Evolutionary conservation across 2,113 vertebrate genomes (phyloP).

Genomic region (Dinomys branickii): DNA sequence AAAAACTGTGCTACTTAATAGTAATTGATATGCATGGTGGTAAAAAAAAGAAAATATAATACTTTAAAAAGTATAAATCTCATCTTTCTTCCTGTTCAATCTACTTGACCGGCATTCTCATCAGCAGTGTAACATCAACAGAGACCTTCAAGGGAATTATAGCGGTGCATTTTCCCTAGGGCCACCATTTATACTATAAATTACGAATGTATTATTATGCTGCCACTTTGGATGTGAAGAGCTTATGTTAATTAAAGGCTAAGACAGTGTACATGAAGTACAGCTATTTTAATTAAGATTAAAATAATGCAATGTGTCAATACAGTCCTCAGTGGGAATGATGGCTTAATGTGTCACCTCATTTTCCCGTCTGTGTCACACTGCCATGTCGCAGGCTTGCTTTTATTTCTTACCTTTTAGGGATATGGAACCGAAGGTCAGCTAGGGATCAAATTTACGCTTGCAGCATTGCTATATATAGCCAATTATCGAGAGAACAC

Average conservation of each 20-base stretch:
- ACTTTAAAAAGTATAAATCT: not conserved
- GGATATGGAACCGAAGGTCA: constrained; percentile 27
- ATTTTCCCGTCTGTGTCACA: constrained; percentile 43
- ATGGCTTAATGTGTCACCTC: constrained; percentile 22
- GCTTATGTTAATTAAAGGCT: constrained; percentile 80
- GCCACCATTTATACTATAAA: constrained; percentile 61
- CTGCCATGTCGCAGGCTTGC: not conserved
- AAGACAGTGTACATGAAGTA: constrained; percentile 64
- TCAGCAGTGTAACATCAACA: constrained; percentile 28
- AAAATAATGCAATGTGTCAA: constrained; percentile 77
- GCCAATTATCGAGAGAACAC: not conserved
- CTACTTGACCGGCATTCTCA: not conserved
- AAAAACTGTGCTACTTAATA: not conserved
- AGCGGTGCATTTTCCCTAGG: constrained; percentile 65
- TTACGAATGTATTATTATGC: constrained; percentile 72
- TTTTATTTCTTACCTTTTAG: constrained; percentile 45
- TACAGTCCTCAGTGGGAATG: constrained; percentile 42
- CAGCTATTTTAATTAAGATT: constrained; percentile 80
- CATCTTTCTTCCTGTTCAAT: not conserved
- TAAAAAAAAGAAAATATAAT: constrained; percentile 5
- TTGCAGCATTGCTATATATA: not conserved
- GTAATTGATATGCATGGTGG: not conserved
- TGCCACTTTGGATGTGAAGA: constrained; percentile 77
- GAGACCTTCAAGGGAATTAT: constrained; percentile 68
- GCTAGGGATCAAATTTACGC: not conserved